Base-by-base conservation (phyloP, 1,140 invertebrate genomes). In the Brachionus sp. region DNA sequence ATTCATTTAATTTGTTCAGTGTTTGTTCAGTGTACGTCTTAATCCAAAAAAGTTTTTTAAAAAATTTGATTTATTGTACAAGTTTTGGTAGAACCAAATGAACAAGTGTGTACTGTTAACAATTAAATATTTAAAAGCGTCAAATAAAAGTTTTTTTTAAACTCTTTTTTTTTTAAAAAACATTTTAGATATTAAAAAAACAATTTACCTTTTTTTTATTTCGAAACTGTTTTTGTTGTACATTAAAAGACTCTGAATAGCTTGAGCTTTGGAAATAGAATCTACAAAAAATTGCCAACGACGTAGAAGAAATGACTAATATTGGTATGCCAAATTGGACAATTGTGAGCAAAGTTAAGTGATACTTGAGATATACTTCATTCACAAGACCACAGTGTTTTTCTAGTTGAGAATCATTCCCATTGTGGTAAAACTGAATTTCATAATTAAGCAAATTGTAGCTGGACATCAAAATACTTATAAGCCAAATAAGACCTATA, bases 401-500 rank as follows among this genome's bases (percentile, higher is more conserved):
- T 75, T 75, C 42, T 25, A 7, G 19, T 23, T 10, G 7, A 19
- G 42, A 46, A 1, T 25, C 39, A 50, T 70, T 70, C 2, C 25
- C 29, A 68, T 23, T 10, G 13, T 44, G 7, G 39, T 75, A n/a
- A 23, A 46, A 75, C 23, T 46, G 19, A 5, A 75, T 46, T 39
- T 46, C 42, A 75, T 75, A 75, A 46, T 75, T 75, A 19, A 68
- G 39, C 12, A 82, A 82, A 35, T 92, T 0, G 93, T 93, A 0
- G 91, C 88, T 0, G 93, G 92, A 39, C 93, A 88, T 1, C 90
- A 87, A 6, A 91, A 80, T 86, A 0, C 91, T 90, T 77, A 92
- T 84, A 0, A 92, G 75, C 93, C 93, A 94, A 87, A 94, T 93
- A 25, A 91, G 88, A 7, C 90, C 90, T 85, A 93, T 92, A 83